phyloP scores from a whole-genome alignment of 2,113 vertebrate genomes.

The Arenaria interpres region DNA sequence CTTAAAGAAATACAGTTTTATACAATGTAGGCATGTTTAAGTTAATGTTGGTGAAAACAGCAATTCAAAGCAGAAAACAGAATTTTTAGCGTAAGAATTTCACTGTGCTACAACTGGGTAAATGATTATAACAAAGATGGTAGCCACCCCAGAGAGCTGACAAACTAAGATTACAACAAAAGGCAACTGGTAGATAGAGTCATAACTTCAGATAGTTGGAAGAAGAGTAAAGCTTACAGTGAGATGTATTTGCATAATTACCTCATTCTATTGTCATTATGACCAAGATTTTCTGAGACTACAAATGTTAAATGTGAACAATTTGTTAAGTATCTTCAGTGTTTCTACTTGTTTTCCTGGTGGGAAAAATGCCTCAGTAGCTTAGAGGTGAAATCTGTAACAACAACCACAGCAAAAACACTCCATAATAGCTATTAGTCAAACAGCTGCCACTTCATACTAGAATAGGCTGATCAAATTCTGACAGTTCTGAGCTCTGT shows the following conservation, averaged over 20 bases:
- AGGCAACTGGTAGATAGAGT: neutral
- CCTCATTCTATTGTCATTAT: neutral
- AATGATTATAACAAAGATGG: neutral
- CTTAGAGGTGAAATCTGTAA: constrained; percentile 24
- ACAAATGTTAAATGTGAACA: neutral
- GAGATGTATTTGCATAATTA: neutral
- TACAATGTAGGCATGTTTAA: neutral
- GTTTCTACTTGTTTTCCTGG: constrained; percentile 3
- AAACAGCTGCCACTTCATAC: constrained; percentile 58
- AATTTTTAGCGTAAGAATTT: neutral
- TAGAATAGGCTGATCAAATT: constrained; percentile 59
- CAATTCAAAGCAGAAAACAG: neutral
- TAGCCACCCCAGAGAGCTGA: neutral
- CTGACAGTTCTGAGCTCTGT: constrained; percentile 58
- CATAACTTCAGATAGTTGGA: neutral
- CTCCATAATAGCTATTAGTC: constrained; percentile 16
- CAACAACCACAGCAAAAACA: neutral
- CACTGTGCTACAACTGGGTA: neutral
- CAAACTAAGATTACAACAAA: neutral
- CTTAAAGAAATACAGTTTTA: neutral
- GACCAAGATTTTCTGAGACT: neutral
- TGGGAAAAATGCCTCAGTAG: neutral
- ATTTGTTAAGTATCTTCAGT: neutral
- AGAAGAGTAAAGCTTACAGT: neutral
- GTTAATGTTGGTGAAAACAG: neutral